A percentile compares a stretch with the other conserved stretches of the same genome.
These are phyloP conservation scores for Chaetorhynchus papuensis DNA, from an alignment of 2,113 vertebrate genomes.

Conservation along the genomic window DNA sequence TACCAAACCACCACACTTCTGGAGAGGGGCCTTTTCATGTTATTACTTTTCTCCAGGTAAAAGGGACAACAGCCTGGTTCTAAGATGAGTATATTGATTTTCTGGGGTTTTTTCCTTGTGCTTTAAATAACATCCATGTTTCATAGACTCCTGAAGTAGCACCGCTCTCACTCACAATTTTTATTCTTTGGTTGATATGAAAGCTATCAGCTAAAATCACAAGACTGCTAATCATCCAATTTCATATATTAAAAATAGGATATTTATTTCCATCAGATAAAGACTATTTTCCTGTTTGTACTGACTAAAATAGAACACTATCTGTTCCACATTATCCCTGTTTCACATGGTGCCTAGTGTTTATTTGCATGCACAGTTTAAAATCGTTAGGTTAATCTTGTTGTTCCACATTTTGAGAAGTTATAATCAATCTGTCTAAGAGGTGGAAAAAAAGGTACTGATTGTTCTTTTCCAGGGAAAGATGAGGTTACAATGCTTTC, in stretches of 20 bases:
- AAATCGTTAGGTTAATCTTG: not conserved
- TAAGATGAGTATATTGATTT: not conserved
- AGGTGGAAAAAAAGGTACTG: not conserved
- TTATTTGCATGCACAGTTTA: not conserved
- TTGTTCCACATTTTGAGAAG: not conserved
- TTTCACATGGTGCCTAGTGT: not conserved
- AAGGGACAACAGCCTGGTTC: not conserved
- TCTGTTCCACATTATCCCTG: not conserved
- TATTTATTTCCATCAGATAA: not conserved
- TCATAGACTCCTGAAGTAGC: not conserved
- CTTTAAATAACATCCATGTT: not conserved
- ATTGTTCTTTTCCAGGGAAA: not conserved
- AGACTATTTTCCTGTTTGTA: not conserved
- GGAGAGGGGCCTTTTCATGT: not conserved
- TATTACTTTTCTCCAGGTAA: not conserved
- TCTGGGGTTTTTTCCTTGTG: not conserved
- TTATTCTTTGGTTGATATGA: not conserved
- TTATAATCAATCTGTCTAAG: not conserved
- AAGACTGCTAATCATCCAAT: not conserved
- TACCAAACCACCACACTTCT: not conserved
- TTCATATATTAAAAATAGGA: not conserved
- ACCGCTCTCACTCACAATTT: fast-evolving
- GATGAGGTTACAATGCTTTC: not conserved
- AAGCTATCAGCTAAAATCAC: not conserved
- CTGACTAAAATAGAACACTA: not conserved